Base-by-base conservation (phyloP, 2,113 vertebrate genomes). In the Orthonyx spaldingii region DNA sequence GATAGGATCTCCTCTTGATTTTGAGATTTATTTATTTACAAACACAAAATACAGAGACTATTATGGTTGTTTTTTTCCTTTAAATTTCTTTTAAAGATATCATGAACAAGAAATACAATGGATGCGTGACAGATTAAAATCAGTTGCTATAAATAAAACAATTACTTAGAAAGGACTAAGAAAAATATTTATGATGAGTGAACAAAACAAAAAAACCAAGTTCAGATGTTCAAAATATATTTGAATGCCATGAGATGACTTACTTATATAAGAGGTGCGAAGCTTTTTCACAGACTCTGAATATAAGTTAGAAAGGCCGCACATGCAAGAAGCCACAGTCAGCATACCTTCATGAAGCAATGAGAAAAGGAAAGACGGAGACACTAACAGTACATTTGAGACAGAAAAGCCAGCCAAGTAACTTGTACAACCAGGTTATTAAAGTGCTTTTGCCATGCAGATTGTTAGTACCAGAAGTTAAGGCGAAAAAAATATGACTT, bases 281-380 rank as follows among this genome's bases (percentile, higher is more conserved):
- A 98, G 98, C 89, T 98, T 99, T 99, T 99, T 99, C 98, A 99
- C 96, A 98, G 98, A 99, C 96, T 99, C 98, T 98, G 97, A 98
- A 97, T 98, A 97, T 94, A 98, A 98, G 96, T 96, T 98, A 98
- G 97, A 97, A 96, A 98, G 88, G 97, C 98, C 91, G 50, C 97
- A 98, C 97, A 98, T 98, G 98, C 98, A 98, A 98, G 98, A 98
- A 98, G 98, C 97, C 98, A 97, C 97, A 98, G 97, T 95, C 97
- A 98, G 98, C 98, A 98, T 84, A 97, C 98, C 98, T 99, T 98
- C 94, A 96, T 93, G 97, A 98, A 96, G 98, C 97, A 98, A 98
- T 96, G 98, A 97, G 98, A 97, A 98, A 97, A 96, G 93, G 96
- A 98, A 98, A 96, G 91, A 98, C 97, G 84, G 93, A 98, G 89